These are phyloP conservation scores for Heliconius himera DNA, from an alignment of 1,140 invertebrate genomes.

Conservation along the genomic window DNA sequence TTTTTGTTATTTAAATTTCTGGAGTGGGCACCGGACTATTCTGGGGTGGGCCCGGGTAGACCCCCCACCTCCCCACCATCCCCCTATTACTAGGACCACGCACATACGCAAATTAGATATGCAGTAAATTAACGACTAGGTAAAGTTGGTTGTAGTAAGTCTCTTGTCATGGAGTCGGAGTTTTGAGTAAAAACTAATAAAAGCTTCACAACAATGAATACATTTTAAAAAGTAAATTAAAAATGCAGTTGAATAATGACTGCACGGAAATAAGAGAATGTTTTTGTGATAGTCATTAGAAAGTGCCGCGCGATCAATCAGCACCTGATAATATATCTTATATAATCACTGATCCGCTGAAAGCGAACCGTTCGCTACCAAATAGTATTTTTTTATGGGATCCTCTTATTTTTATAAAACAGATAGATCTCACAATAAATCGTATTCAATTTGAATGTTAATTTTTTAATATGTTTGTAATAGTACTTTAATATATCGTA, in stretches of 20 bases:
- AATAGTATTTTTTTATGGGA: background rate
- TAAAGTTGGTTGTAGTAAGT: background rate
- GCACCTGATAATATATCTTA: conserved; percentile 6
- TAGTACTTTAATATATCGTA: too few species aligned
- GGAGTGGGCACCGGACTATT: too few species aligned
- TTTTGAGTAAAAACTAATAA: background rate
- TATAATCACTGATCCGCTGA: background rate
- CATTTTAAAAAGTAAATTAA: background rate
- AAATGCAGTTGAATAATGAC: conserved; percentile 10
- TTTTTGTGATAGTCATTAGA: conserved; percentile 21
- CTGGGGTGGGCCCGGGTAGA: too few species aligned
- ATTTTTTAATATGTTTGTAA: too few species aligned
- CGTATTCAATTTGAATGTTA: too few species aligned
- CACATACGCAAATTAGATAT: background rate
- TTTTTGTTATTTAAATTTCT: too few species aligned
- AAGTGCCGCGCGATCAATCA: conserved; percentile 15
- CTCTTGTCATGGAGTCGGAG: background rate
- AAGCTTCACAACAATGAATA: background rate
- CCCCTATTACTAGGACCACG: too few species aligned
- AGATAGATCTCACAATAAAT: too few species aligned
- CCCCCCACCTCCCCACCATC: too few species aligned
- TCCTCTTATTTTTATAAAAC: too few species aligned
- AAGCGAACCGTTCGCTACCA: background rate
- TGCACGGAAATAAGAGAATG: conserved; percentile 13
- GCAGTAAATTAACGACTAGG: background rate